Percentiles rank a stretch among this genome's conserved stretches.
These are phyloP conservation scores for Hylomyscus alleni DNA, from an alignment of 2,797 vertebrate species.

Conservation along the genomic window DNA sequence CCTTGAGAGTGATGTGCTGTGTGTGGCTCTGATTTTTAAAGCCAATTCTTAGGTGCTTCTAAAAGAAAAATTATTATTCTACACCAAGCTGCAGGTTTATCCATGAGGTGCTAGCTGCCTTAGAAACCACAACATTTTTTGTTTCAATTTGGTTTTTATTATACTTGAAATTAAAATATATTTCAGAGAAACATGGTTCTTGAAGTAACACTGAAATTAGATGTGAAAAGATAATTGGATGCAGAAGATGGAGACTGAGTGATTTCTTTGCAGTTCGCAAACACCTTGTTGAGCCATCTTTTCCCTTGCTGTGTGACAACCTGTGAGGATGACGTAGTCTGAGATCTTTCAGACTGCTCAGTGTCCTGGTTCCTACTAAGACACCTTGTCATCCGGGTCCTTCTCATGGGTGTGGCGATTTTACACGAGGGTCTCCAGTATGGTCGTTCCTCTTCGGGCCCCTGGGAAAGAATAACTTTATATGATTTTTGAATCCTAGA, in stretches of 20 bases:
- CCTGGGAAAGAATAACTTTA: background rate
- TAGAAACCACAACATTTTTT: conserved; percentile 24
- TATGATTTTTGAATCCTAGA: conserved; percentile 88
- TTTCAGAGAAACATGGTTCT: conserved; percentile 8
- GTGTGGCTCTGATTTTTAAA: conserved; percentile 62
- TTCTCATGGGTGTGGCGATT: background rate
- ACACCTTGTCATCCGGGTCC: background rate
- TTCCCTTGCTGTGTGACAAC: background rate
- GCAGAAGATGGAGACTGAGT: background rate
- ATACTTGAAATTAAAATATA: conserved; percentile 49
- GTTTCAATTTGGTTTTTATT: conserved; percentile 14
- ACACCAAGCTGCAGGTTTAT: background rate
- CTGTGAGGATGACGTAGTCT: accelerated
- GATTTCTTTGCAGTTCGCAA: background rate
- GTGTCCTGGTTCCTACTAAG: background rate
- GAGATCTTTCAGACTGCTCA: accelerated
- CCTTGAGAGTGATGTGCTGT: conserved; percentile 57
- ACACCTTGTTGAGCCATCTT: background rate
- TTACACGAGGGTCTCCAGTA: background rate
- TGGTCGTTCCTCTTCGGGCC: background rate
- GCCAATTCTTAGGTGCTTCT: background rate
- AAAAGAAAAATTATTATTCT: conserved; percentile 60
- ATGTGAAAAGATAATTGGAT: background rate
- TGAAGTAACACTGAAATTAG: conserved; percentile 23
- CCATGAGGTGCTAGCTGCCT: background rate